Percentiles rank a stretch among this genome's conserved stretches.
Conservation (phyloP, 2,797 vertebrate species). For the Anguilla obscura region DNA sequence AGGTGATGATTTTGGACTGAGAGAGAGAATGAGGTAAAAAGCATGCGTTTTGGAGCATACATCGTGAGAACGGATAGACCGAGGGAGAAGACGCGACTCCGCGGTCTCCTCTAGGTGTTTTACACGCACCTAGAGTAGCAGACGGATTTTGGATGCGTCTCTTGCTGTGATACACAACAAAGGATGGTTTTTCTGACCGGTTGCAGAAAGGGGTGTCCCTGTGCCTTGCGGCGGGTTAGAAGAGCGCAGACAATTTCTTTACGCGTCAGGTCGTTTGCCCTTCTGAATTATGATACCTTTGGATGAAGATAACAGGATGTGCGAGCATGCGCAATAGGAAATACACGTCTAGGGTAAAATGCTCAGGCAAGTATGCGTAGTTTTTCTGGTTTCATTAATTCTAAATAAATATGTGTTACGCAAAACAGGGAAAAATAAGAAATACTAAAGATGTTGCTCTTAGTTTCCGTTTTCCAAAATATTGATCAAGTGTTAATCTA, state of each 20-base stretch:
- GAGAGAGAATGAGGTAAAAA: conserved; percentile 49
- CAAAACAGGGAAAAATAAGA: background rate
- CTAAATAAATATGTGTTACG: background rate
- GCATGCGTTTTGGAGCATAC: background rate
- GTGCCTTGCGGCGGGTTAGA: background rate
- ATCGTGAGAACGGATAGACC: conserved; percentile 32
- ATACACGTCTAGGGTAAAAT: background rate
- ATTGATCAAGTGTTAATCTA: background rate
- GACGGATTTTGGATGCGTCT: conserved; percentile 40
- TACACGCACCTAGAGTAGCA: conserved; percentile 42
- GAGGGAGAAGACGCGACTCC: conserved; percentile 49
- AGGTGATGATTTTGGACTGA: background rate
- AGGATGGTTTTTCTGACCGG: conserved; percentile 30
- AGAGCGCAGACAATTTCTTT: background rate
- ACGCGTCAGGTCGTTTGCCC: background rate
- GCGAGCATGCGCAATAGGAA: background rate
- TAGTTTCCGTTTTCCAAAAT: background rate
- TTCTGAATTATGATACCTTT: background rate
- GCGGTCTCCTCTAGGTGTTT: conserved; percentile 47
- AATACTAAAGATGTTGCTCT: background rate
- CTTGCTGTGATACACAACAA: conserved; percentile 15
- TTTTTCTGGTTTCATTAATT: background rate
- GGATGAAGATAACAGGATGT: background rate
- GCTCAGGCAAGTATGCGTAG: background rate
- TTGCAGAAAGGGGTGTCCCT: conserved; percentile 1